These are phyloP conservation scores for Eumerus sabulonum DNA, from an alignment of 2,888 invertebrate species.

Conservation along the genomic window DNA sequence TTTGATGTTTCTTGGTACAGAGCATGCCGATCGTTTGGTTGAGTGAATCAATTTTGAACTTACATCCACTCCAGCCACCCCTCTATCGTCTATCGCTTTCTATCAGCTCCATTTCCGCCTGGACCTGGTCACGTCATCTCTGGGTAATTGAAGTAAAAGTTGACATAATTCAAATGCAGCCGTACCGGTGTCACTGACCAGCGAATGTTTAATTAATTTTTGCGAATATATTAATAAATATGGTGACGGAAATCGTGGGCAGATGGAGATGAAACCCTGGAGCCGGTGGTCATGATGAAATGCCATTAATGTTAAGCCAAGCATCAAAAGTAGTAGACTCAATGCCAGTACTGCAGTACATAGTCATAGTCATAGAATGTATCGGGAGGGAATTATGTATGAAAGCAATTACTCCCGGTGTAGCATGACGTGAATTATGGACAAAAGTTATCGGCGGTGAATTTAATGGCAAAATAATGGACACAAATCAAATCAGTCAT, in stretches of 20 bases:
- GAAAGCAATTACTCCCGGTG: slow-evolving; percentile 56
- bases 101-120: slow-evolving; percentile 2
- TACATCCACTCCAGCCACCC: slow-evolving; percentile 2
- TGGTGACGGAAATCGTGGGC: slow-evolving; percentile 58
- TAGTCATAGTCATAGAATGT: background rate
- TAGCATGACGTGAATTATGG: slow-evolving; percentile 49
- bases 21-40: slow-evolving; percentile 38
- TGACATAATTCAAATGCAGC: slow-evolving; percentile 78
- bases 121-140: slow-evolving; percentile 21
- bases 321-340: slow-evolving; percentile 38
- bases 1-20: slow-evolving; percentile 54
- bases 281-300: slow-evolving; percentile 50
- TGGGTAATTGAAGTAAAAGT: slow-evolving; percentile 73
- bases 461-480: slow-evolving; percentile 70
- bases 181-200: slow-evolving; percentile 73
- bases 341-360: slow-evolving; percentile 1
- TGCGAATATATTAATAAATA: slow-evolving; percentile 66
- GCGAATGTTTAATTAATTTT: slow-evolving; percentile 68
- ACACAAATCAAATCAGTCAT: slow-evolving; percentile 73
- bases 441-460: slow-evolving; percentile 62
- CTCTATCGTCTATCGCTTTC: slow-evolving; percentile 11
- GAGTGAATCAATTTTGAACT: slow-evolving; percentile 55
- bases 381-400: slow-evolving; percentile 25
- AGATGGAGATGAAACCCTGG: background rate
- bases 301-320: slow-evolving; percentile 67